These are phyloP conservation scores for Thamnophis sirtalis DNA, from an alignment of 2,113 vertebrate genomes.

Conservation along the genomic window DNA sequence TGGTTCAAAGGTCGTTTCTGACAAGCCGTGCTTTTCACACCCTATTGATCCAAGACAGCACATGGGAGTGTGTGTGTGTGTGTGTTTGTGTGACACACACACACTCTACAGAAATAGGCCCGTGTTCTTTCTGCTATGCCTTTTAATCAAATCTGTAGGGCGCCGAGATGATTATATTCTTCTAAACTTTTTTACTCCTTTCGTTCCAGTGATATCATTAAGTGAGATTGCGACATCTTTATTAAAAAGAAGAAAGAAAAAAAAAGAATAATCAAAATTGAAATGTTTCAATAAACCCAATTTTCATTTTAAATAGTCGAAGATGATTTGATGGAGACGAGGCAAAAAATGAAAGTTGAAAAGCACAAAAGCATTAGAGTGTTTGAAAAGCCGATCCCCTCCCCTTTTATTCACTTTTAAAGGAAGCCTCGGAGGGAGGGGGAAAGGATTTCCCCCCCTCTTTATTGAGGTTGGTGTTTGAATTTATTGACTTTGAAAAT, in stretches of 20 bases:
- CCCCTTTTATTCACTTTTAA: slow-evolving; percentile 18
- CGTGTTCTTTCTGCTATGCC: slow-evolving; percentile 28
- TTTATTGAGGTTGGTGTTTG: not conserved
- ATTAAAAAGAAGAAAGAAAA: too few relatives aligned
- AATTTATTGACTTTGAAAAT: slow-evolving; percentile 3
- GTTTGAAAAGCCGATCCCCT: slow-evolving; percentile 37
- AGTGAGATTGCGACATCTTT: slow-evolving; percentile 61
- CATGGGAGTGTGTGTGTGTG: not conserved
- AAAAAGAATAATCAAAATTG: slow-evolving; percentile 61
- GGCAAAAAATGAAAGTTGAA: slow-evolving; percentile 60
- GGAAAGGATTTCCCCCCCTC: not conserved
- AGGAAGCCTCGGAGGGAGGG: slow-evolving; percentile 33
- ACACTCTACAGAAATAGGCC: slow-evolving; percentile 30
- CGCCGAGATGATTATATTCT: slow-evolving; percentile 54
- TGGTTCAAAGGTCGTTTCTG: slow-evolving; percentile 31
- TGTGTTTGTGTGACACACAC: not conserved
- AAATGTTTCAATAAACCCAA: slow-evolving; percentile 62
- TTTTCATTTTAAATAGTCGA: slow-evolving; percentile 60
- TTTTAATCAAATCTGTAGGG: slow-evolving; percentile 51
- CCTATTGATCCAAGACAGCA: slow-evolving; percentile 29
- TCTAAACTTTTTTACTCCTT: slow-evolving; percentile 55
- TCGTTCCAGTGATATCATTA: slow-evolving; percentile 59
- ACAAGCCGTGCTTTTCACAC: slow-evolving; percentile 33
- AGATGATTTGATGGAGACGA: slow-evolving; percentile 50
- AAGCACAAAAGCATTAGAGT: slow-evolving; percentile 39